These are phyloP conservation scores for Macrotis lagotis DNA, from an alignment of 2,113 vertebrate genomes.

Conservation along the genomic window DNA sequence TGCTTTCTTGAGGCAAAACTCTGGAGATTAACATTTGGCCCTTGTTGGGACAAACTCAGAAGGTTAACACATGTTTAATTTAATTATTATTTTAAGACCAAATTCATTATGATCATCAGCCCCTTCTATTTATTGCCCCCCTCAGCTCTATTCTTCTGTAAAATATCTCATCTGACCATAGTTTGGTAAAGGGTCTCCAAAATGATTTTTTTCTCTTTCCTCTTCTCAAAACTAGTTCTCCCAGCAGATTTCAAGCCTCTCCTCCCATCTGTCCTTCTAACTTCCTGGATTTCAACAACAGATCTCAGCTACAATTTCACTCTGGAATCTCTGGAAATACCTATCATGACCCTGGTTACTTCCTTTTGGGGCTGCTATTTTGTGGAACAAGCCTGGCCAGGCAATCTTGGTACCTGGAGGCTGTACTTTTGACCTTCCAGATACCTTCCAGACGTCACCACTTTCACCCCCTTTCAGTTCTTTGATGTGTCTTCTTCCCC, in stretches of 20 bases:
- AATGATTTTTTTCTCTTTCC: background rate
- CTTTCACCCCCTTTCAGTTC: background rate
- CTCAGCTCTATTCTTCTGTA: background rate
- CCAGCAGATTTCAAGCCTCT: background rate
- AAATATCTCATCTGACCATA: background rate
- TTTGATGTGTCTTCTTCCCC: background rate
- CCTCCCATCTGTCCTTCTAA: background rate
- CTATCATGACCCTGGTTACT: background rate
- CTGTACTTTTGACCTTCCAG: background rate
- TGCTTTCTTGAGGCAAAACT: no score
- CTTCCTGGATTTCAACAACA: background rate
- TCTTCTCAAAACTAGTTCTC: background rate
- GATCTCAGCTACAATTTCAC: background rate
- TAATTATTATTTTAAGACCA: no score
- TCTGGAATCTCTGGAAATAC: no score
- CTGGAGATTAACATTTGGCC: no score
- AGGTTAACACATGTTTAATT: no score
- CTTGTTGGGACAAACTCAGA: no score
- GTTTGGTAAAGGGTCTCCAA: background rate
- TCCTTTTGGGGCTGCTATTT: background rate
- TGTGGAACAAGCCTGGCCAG: background rate
- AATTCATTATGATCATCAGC: no score
- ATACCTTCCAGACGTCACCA: background rate
- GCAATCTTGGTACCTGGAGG: background rate
- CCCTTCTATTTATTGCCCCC: background rate